These are phyloP conservation scores for Armadillidium nasatum DNA, from an alignment of 1,140 invertebrate genomes.

Conservation along the genomic window DNA sequence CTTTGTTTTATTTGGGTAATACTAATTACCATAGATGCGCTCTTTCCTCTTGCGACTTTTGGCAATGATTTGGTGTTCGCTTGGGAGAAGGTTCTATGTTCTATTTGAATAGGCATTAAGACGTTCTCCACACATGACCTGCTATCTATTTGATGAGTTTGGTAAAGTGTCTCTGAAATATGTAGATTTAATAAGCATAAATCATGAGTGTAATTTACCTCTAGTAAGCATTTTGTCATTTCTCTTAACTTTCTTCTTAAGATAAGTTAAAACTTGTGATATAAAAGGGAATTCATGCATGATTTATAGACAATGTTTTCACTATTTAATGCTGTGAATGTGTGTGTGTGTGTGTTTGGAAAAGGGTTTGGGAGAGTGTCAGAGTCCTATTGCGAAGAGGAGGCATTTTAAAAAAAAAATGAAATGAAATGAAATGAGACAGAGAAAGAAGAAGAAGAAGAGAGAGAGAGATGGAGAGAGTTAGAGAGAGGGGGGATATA, in stretches of 20 bases:
- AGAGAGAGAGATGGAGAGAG: too few relatives aligned
- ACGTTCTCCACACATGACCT: background rate
- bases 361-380: too few relatives aligned
- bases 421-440: too few relatives aligned
- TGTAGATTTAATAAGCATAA: conserved; percentile 14
- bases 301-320: background rate
- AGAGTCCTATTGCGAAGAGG: too few relatives aligned
- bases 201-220: background rate
- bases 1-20: background rate
- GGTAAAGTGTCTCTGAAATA: background rate
- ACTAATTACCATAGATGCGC: background rate
- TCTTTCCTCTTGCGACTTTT: background rate
- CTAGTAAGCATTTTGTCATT: background rate
- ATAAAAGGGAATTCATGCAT: background rate
- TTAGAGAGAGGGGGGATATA: too few relatives aligned
- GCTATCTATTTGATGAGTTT: background rate
- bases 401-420: too few relatives aligned
- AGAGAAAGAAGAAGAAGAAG: too few relatives aligned
- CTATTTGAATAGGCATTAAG: background rate
- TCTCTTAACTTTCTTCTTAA: background rate
- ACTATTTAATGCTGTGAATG: too few relatives aligned
- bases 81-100: background rate
- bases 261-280: background rate
- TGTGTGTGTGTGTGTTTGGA: background rate
- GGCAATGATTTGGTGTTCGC: conserved; percentile 8